phyloP scores from a whole-genome alignment of 1,140 invertebrate genomes.

The Reticulitermes speratus region DNA sequence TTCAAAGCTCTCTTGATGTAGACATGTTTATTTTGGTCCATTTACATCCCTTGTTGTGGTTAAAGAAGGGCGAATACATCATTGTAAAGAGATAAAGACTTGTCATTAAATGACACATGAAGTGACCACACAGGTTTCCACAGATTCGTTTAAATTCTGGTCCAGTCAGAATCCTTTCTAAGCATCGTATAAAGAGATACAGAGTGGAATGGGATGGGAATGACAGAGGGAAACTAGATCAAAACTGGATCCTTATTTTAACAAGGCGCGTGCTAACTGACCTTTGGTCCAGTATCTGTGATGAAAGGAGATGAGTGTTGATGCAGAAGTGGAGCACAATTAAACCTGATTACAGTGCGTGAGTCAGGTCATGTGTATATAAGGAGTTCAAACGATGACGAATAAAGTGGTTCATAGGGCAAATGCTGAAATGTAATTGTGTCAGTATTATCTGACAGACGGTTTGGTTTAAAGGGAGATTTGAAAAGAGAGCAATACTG shows the following conservation, averaged over 20 bases:
- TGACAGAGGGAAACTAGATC: not conserved
- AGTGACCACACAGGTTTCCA: not conserved
- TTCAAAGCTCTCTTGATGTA: not conserved
- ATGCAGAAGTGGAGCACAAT: not conserved
- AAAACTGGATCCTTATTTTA: not conserved
- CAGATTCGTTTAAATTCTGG: not conserved
- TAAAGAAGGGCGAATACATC: not conserved
- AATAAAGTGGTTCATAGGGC: not conserved
- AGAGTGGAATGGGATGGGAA: too few species aligned
- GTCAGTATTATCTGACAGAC: too few species aligned
- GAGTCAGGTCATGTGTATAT: not conserved
- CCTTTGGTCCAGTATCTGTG: not conserved
- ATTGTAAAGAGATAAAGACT: too few species aligned
- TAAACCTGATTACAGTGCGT: not conserved
- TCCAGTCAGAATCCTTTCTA: not conserved
- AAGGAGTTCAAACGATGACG: not conserved
- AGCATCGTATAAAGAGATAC: not conserved
- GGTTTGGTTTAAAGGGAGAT: too few species aligned
- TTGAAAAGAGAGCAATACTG: too few species aligned
- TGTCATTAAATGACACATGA: not conserved
- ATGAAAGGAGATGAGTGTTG: not conserved
- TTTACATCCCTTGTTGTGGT: not conserved
- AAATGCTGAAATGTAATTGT: not conserved
- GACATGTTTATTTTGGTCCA: not conserved
- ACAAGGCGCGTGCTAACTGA: not conserved